Evolutionary conservation across 2,797 vertebrate genomes (phyloP), one percentile per base, ranked within the genome.

Genomic region (Poecilia picta): DNA sequence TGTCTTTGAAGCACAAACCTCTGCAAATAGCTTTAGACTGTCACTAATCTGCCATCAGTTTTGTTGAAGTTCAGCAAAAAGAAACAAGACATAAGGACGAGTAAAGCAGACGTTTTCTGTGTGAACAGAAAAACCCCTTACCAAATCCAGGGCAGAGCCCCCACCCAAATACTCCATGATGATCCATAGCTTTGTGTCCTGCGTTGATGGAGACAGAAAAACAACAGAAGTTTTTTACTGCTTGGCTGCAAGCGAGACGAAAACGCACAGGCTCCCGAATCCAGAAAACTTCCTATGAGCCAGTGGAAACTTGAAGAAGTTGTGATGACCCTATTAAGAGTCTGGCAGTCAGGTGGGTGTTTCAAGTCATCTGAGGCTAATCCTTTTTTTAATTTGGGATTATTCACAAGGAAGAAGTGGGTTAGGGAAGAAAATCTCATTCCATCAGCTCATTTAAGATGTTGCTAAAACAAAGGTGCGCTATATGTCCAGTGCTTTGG

Each of bases 141-240:
- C 98, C 84, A 99, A 92, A 92, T 99, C 98, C 88, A 99, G 94
- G 0, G 98, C 98, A 0, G 98, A 99, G 88, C 98, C 98, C 81
- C 98, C 98, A 2, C 98, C 98, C 46, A 99, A 95, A 87, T 99
- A 99, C 90, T 99, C 98, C 98, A 99, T 99, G 87, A 99, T 98
- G 92, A 99, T 99, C 98, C 98, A 99, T 91, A 99, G 91, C 92
- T 99, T 99, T 66, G 98, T 97, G 92, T 98, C 98, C 98, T 99
- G 91, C 18, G 93, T 86, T 10, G 84, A 39, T 15, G 57, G 25
- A 81, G 64, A 84, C 33, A 85, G 59, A 87, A 46, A 11, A 20
- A 43, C 15, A 28, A 62, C 3, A 75, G 8, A 4, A 39, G 36
- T 28, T 15, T 64, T 80, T 73, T 45, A 31, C 39, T 28, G 47